Percentiles rank a stretch among this genome's conserved stretches.
phyloP scores from a whole-genome alignment of 2,888 invertebrate genomes.

The Thecophora atra region DNA sequence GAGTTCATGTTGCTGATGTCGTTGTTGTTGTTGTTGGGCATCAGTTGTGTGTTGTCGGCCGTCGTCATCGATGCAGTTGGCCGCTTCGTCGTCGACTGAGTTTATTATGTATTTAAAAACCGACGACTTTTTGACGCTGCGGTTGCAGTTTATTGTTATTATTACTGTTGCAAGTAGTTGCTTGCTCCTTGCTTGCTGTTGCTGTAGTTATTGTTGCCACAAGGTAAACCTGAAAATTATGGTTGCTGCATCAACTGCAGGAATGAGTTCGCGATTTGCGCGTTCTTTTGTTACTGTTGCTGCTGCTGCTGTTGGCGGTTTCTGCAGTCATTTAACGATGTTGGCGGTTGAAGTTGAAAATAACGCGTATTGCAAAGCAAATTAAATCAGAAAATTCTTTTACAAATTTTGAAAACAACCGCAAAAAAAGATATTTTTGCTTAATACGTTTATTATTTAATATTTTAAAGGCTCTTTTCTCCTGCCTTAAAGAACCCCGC shows the following conservation, averaged over 20 bases:
- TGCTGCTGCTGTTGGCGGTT: no score
- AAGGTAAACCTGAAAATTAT: conserved; percentile 26
- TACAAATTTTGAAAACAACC: no score
- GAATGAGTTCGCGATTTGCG: background rate
- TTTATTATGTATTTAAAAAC: no score
- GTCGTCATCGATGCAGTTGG: conserved; percentile 8
- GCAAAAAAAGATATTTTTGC: no score
- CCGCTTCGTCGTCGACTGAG: background rate
- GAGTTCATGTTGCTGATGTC: background rate
- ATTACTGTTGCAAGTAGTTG: conserved; percentile 16
- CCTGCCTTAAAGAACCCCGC: no score
- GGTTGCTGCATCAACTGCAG: background rate
- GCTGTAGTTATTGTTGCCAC: conserved; percentile 15
- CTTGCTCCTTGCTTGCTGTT: conserved; percentile 12
- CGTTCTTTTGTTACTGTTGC: no score
- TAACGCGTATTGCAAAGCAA: no score
- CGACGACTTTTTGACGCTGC: background rate
- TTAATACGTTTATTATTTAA: no score
- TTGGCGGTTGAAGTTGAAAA: no score
- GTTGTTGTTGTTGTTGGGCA: background rate
- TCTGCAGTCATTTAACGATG: no score
- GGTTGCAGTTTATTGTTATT: conserved; percentile 3
- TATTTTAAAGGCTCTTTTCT: no score
- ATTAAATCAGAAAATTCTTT: no score
- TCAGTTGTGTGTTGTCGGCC: background rate